These are phyloP conservation scores for Antedon bifida DNA, from an alignment of 35 echinoderm and acorn worm species.

Conservation along the genomic window DNA sequence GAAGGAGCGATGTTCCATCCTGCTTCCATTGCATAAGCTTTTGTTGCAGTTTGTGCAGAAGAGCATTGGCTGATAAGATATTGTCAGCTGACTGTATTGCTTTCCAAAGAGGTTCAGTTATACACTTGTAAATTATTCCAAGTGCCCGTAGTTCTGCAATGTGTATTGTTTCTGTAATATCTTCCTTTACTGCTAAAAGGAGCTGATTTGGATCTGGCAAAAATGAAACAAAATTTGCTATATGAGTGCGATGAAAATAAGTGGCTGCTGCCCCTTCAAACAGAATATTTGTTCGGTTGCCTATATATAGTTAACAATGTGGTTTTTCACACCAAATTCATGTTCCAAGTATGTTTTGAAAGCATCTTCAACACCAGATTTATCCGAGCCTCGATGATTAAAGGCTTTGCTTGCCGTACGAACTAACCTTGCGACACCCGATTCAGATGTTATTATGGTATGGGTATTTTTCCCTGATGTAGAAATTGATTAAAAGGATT, in stretches of 20 bases:
- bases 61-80: conserved; percentile 15
- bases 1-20: conserved; percentile 10
- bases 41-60: background rate
- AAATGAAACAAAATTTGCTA: conserved; percentile 13
- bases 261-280: conserved; percentile 30
- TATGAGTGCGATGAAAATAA: conserved; percentile 28
- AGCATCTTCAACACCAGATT: conserved; percentile 8
- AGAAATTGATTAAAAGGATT: conserved; percentile 20
- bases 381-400: conserved; percentile 25
- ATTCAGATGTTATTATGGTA: background rate
- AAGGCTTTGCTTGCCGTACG: conserved; percentile 22
- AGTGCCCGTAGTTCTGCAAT: conserved; percentile 23
- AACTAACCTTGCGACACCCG: background rate
- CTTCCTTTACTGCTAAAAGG: conserved; percentile 25
- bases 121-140: conserved; percentile 8
- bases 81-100: background rate
- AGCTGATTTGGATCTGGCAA: conserved; percentile 22
- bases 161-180: conserved; percentile 14
- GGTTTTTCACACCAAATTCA: background rate
- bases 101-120: conserved; percentile 30
- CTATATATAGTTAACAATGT: background rate
- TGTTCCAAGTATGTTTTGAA: background rate
- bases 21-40: conserved; percentile 16
- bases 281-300: conserved; percentile 39
- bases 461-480: background rate